Percentiles rank a stretch among this genome's conserved stretches.
Evolutionary conservation across 2,888 invertebrate genomes (phyloP).

Genomic region (Notodonta dromedarius): DNA sequence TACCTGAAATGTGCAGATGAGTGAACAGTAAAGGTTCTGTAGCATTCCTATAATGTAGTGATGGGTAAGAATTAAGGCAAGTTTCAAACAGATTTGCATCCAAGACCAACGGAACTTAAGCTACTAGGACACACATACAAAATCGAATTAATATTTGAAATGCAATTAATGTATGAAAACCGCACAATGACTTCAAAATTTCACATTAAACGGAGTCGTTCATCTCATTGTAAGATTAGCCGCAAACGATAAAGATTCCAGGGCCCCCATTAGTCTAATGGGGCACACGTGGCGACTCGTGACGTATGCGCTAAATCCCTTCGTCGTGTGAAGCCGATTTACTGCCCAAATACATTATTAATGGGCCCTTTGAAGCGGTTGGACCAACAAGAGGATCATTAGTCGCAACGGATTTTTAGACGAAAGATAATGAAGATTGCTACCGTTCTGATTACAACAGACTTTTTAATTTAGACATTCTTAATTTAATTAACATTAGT

Average conservation of each 20-base stretch:
- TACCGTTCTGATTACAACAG: background rate
- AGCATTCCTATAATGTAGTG: too few relatives aligned
- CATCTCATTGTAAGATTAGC: constrained; percentile 29
- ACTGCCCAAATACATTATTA: constrained; percentile 80
- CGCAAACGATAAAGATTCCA: constrained; percentile 65
- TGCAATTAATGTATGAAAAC: too few relatives aligned
- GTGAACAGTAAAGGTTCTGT: too few relatives aligned
- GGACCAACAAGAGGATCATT: constrained; percentile 68
- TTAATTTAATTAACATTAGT: too few relatives aligned
- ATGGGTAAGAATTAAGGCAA: too few relatives aligned
- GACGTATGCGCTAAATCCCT: constrained; percentile 70
- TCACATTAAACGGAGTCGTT: background rate
- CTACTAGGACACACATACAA: too few relatives aligned
- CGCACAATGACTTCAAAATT: background rate
- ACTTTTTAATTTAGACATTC: too few relatives aligned
- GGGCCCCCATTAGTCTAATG: constrained; percentile 77
- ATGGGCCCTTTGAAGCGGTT: constrained; percentile 72
- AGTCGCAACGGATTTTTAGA: constrained; percentile 68
- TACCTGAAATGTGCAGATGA: too few relatives aligned
- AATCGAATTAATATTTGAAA: too few relatives aligned
- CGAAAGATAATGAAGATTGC: constrained; percentile 20
- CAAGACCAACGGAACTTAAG: too few relatives aligned
- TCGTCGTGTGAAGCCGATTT: constrained; percentile 79
- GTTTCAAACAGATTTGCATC: too few relatives aligned
- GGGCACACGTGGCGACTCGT: constrained; percentile 71